These are phyloP conservation scores for Drosophila affinis DNA, from an alignment of 2,888 invertebrate species.

Conservation along the genomic window DNA sequence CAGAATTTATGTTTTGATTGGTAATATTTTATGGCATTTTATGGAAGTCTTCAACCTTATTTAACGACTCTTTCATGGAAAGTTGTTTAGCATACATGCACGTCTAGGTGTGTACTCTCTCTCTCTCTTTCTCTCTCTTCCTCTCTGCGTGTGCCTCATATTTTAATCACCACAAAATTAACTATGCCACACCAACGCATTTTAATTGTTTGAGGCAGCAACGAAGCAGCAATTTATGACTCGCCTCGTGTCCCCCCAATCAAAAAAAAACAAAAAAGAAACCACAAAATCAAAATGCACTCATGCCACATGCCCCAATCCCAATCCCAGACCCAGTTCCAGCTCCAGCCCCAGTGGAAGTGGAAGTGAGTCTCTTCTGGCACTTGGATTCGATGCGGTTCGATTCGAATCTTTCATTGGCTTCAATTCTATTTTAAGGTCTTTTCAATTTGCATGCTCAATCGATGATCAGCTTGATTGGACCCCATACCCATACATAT, in stretches of 20 bases:
- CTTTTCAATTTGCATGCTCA: slow-evolving; percentile 78
- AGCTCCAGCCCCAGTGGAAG: not conserved
- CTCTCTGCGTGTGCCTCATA: slow-evolving; percentile 8
- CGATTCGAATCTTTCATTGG: slow-evolving; percentile 61
- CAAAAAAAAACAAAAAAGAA: slow-evolving; percentile 25
- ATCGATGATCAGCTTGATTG: slow-evolving; percentile 62
- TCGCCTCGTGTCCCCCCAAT: slow-evolving; percentile 50
- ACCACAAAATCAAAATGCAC: slow-evolving; percentile 55
- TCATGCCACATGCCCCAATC: not conserved
- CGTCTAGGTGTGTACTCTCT: slow-evolving; percentile 16
- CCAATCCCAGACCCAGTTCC: not conserved
- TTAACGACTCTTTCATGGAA: slow-evolving; percentile 48
- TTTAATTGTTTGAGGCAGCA: slow-evolving; percentile 57
- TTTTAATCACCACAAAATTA: slow-evolving; percentile 65
- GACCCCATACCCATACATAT: not conserved
- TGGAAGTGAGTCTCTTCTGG: slow-evolving; percentile 45
- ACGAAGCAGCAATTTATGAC: slow-evolving; percentile 67
- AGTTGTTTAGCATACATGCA: slow-evolving; percentile 56
- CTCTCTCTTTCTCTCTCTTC: slow-evolving; percentile 21
- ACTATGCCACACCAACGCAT: slow-evolving; percentile 57
- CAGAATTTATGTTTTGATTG: slow-evolving; percentile 39
- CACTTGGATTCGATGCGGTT: slow-evolving; percentile 29
- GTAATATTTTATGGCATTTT: slow-evolving; percentile 57
- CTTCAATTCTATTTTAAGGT: slow-evolving; percentile 77
- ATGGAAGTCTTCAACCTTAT: slow-evolving; percentile 26